Evolutionary conservation across 1,140 invertebrate species (phyloP).

Genomic region (Delia radicum): DNA sequence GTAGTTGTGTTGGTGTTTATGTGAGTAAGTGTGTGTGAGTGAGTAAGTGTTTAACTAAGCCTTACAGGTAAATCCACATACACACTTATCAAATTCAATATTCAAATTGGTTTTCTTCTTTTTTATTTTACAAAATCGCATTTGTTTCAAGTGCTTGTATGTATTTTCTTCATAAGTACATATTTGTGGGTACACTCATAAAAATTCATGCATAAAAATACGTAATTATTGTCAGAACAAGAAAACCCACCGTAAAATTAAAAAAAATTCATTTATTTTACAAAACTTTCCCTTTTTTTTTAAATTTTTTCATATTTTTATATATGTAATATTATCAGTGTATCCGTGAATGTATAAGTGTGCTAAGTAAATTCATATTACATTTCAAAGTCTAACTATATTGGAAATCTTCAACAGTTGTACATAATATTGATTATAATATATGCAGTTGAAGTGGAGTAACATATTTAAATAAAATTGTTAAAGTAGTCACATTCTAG

Average conservation of each 20-base stretch:
- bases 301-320: too few species aligned
- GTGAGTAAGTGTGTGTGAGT: background rate
- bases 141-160: background rate
- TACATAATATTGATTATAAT: background rate
- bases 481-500: background rate
- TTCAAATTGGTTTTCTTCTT: slow-evolving; percentile 11
- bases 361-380: background rate
- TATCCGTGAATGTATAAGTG: too few species aligned
- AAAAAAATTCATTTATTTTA: too few species aligned
- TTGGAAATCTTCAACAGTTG: background rate
- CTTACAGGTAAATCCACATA: background rate
- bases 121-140: background rate
- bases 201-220: too few species aligned
- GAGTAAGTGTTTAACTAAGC: background rate
- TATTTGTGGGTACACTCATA: too few species aligned
- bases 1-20: background rate
- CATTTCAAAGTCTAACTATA: background rate
- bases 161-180: too few species aligned
- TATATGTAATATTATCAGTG: too few species aligned
- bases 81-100: slow-evolving; percentile 8
- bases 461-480: too few species aligned
- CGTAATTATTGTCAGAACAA: too few species aligned
- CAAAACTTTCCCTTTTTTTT: too few species aligned
- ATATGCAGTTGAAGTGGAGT: too few species aligned
- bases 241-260: too few species aligned